These are phyloP conservation scores for Tychaedon coryphoeus DNA, from an alignment of 2,113 vertebrate genomes.

Conservation along the genomic window DNA sequence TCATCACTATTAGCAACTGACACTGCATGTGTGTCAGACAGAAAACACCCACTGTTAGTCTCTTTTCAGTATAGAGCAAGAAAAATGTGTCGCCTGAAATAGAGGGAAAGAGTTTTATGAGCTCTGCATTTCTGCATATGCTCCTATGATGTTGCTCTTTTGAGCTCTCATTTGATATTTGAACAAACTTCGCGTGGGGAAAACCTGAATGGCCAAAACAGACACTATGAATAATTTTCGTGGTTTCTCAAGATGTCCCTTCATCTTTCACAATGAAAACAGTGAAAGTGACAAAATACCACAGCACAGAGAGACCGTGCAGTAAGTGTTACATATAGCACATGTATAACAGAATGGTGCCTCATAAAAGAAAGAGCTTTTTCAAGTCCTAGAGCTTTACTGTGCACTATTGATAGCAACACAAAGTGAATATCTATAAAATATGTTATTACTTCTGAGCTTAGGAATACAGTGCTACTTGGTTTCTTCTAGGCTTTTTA, in stretches of 20 bases:
- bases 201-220: background rate
- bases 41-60: background rate
- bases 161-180: background rate
- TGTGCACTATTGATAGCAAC: rapidly evolving
- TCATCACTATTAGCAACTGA: background rate
- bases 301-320: background rate
- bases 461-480: background rate
- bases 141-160: background rate
- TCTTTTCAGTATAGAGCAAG: background rate
- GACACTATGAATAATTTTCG: background rate
- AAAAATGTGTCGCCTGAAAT: background rate
- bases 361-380: background rate
- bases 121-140: background rate
- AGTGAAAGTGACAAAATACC: background rate
- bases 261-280: background rate
- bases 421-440: background rate
- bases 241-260: background rate
- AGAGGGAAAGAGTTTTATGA: background rate
- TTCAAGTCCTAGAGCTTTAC: background rate
- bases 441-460: background rate
- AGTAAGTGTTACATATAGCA: background rate
- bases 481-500: background rate
- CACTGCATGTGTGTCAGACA: rapidly evolving
- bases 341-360: rapidly evolving
- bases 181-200: background rate